Percentiles rank a stretch among this genome's conserved stretches.
Evolutionary conservation across 2,797 vertebrate species (phyloP).

Genomic region (Channa striata): DNA sequence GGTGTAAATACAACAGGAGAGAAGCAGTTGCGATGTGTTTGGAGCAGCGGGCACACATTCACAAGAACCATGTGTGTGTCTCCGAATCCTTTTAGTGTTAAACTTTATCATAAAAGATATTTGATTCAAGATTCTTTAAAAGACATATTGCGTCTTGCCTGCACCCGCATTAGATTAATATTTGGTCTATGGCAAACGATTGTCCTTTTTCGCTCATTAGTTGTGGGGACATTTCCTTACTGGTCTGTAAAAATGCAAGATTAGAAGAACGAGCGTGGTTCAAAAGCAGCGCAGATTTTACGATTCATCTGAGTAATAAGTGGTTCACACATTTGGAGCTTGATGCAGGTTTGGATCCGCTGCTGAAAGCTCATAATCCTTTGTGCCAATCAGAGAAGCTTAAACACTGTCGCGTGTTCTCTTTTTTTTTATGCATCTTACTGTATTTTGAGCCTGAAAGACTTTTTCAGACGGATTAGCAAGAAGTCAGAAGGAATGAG

Average conservation of each 20-base stretch:
- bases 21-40: conserved; percentile 21
- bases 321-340: conserved; percentile 31
- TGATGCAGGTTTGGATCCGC: conserved; percentile 49
- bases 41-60: conserved; percentile 22
- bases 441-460: conserved; percentile 28
- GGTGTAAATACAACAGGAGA: conserved; percentile 35
- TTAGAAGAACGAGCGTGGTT: conserved; percentile 16
- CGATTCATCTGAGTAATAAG: conserved; percentile 52
- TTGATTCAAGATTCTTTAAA: background rate
- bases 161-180: conserved; percentile 3
- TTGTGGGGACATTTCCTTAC: background rate
- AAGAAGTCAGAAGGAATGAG: conserved; percentile 39
- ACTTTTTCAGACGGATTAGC: conserved; percentile 49
- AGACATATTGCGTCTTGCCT: background rate
- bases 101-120: conserved; percentile 26
- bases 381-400: conserved; percentile 55
- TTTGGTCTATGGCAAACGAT: background rate
- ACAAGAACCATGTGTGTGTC: background rate
- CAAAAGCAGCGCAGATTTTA: conserved; percentile 32
- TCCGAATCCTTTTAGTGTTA: conserved; percentile 20
- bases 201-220: background rate
- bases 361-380: conserved; percentile 54
- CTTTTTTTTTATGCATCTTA: conserved; percentile 32
- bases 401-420: conserved; percentile 41
- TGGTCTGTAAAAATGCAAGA: conserved; percentile 2